A percentile compares a stretch with the other conserved stretches of the same genome.
Evolutionary conservation across 2,797 vertebrate genomes (phyloP).

Genomic region (Paratrypauchen microcephalus): DNA sequence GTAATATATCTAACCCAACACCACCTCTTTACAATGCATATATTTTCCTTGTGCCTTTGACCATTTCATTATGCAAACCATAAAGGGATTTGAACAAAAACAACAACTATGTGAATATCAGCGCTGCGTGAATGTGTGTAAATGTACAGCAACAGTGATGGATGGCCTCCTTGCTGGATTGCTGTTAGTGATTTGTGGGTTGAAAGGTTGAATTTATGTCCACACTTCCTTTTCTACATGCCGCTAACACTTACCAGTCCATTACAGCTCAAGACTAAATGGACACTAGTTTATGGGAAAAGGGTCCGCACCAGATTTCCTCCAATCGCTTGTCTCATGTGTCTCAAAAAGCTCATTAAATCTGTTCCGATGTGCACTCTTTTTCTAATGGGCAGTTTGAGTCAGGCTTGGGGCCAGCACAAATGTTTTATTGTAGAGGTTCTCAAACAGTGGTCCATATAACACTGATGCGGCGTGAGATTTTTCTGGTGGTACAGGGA

Average conservation of each 20-base stretch:
- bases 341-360: constrained; percentile 40
- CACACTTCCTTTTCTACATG: constrained; percentile 19
- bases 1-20: constrained; percentile 22
- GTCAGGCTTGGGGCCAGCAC: too few species aligned
- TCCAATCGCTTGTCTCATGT: background rate
- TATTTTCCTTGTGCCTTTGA: constrained; percentile 51
- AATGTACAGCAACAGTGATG: constrained; percentile 42
- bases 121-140: constrained; percentile 31
- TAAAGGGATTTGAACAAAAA: constrained; percentile 36
- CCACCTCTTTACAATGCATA: constrained; percentile 35
- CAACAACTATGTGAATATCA: constrained; percentile 55
- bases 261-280: constrained; percentile 54
- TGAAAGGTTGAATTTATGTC: constrained; percentile 27
- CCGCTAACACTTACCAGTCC: constrained; percentile 34
- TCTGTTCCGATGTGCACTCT: constrained; percentile 44
- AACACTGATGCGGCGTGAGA: too few species aligned
- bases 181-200: constrained; percentile 36
- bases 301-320: constrained; percentile 24
- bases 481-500: too few species aligned
- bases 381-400: constrained; percentile 20
- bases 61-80: constrained; percentile 57
- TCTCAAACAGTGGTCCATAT: too few species aligned
- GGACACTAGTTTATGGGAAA: constrained; percentile 35
- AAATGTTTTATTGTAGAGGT: too few species aligned
- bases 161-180: constrained; percentile 41